Evolutionary conservation across 2,888 invertebrate genomes (phyloP).

Genomic region (Halictus ligatus): DNA sequence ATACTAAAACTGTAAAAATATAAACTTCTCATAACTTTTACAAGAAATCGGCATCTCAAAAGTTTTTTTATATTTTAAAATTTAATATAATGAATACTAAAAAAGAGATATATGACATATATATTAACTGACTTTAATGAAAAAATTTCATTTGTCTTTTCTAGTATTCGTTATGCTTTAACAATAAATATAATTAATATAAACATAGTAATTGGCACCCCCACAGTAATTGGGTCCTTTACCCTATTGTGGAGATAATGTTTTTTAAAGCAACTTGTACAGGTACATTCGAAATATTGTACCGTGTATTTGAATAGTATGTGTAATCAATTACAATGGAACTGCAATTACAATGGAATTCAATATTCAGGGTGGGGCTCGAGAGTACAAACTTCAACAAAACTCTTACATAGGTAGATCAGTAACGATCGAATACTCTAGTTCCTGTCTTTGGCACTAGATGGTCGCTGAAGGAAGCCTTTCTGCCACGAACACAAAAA

Average conservation of each 20-base stretch:
- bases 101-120: no score
- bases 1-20: no score
- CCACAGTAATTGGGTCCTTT: no score
- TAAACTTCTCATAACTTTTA: no score
- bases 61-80: no score
- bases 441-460: constrained; percentile 72
- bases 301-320: background rate
- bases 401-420: constrained; percentile 74
- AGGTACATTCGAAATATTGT: background rate
- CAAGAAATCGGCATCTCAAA: no score
- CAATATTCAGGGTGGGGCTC: constrained; percentile 71
- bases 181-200: no score
- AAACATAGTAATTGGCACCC: no score
- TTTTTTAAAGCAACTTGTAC: background rate
- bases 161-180: no score
- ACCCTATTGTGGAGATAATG: background rate
- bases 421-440: constrained; percentile 75
- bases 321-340: background rate
- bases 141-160: no score
- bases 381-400: constrained; percentile 64
- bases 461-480: constrained; percentile 66
- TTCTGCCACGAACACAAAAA: constrained; percentile 40
- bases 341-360: background rate
- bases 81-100: no score
- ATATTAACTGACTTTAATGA: no score